These are phyloP conservation scores for Rhipidura dahli DNA, from an alignment of 2,113 vertebrate genomes.

Conservation along the genomic window DNA sequence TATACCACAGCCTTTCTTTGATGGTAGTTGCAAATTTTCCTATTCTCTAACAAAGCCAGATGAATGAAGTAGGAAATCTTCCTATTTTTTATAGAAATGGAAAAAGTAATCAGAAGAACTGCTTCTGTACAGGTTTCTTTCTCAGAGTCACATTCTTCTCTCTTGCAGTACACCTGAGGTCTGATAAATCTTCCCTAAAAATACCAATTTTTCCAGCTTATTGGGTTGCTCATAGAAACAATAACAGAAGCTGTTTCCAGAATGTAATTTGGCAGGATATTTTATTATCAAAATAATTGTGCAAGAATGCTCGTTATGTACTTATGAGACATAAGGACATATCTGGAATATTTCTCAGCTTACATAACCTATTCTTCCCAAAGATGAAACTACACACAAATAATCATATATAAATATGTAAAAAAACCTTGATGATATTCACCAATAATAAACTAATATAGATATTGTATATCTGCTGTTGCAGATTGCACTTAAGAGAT, in stretches of 20 bases:
- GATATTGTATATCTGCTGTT: background rate
- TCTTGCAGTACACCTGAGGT: background rate
- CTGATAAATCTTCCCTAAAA: background rate
- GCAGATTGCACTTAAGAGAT: background rate
- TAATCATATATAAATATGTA: background rate
- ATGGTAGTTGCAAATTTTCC: background rate
- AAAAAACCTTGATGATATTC: background rate
- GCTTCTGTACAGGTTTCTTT: background rate
- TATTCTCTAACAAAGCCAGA: background rate
- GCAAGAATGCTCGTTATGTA: background rate
- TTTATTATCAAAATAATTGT: background rate
- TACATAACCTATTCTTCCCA: background rate
- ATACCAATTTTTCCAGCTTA: background rate
- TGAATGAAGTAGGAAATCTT: background rate
- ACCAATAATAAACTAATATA: background rate
- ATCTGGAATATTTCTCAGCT: background rate
- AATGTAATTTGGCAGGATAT: background rate
- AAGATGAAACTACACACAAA: background rate
- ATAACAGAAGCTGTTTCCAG: background rate
- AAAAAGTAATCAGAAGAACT: background rate
- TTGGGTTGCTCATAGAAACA: background rate
- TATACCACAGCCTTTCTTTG: background rate
- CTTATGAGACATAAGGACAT: background rate
- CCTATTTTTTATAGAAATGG: background rate
- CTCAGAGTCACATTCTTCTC: background rate